Evolutionary conservation across 1,140 invertebrate genomes (phyloP).

Genomic region (Oppia nitens): DNA sequence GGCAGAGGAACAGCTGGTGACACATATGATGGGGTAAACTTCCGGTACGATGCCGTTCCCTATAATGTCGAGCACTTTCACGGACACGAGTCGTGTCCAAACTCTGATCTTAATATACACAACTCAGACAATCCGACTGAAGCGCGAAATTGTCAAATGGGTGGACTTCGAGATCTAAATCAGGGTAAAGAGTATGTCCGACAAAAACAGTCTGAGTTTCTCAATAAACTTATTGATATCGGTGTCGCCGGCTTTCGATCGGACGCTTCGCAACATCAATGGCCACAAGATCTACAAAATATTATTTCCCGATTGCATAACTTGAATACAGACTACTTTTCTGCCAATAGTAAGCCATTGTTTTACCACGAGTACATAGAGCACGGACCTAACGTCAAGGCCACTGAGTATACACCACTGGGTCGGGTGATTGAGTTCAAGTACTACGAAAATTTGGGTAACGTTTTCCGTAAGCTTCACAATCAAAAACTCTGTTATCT

Average conservation of each 20-base stretch:
- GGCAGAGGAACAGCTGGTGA: conserved; percentile 44
- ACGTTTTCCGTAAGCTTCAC: conserved; percentile 36
- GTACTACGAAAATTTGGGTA: conserved; percentile 39
- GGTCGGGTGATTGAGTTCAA: conserved; percentile 59
- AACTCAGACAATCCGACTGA: conserved; percentile 20
- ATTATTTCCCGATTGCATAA: conserved; percentile 44
- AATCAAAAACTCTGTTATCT: conserved; percentile 21
- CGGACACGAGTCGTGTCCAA: conserved; percentile 22
- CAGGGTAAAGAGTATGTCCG: conserved; percentile 45
- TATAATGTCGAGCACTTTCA: conserved; percentile 30
- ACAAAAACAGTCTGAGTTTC: conserved; percentile 43
- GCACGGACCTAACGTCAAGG: conserved; percentile 43
- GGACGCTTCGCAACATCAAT: conserved; percentile 65
- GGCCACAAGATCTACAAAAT: conserved; percentile 46
- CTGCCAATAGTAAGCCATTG: conserved; percentile 38
- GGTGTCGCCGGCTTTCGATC: conserved; percentile 57
- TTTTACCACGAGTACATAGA: conserved; percentile 62
- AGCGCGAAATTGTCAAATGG: conserved; percentile 55
- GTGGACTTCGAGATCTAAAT: conserved; percentile 44
- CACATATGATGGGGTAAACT: conserved; percentile 26
- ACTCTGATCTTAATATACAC: conserved; percentile 24
- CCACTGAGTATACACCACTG: conserved; percentile 42
- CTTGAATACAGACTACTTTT: conserved; percentile 41
- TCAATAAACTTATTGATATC: conserved; percentile 49
- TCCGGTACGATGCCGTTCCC: conserved; percentile 36